Percentiles rank a stretch among this genome's conserved stretches.
Conservation (phyloP, 2,113 vertebrate genomes). For the Dasyurus viverrinus region DNA sequence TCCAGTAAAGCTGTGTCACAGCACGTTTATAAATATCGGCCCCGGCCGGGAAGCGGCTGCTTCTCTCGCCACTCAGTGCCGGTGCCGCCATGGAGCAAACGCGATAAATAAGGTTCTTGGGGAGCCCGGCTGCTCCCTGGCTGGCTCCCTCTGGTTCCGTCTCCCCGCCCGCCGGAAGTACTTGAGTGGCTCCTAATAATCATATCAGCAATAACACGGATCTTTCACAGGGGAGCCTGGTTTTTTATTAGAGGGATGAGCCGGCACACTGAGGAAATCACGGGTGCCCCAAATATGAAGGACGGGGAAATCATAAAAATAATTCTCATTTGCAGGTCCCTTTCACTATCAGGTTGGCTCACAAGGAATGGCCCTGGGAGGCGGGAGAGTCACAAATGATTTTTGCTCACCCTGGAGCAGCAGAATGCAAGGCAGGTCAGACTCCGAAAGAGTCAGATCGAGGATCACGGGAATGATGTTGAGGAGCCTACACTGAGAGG, state of each 20-base stretch:
- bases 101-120: neutral
- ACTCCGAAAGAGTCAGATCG: neutral
- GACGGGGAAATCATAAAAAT: neutral
- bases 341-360: neutral
- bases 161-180: neutral
- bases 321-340: neutral
- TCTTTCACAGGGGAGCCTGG: neutral
- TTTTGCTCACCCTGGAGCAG: neutral
- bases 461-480: neutral
- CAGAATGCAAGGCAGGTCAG: neutral
- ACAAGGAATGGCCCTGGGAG: neutral
- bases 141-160: neutral
- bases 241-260: neutral
- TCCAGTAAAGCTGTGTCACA: conserved; percentile 19
- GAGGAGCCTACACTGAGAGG: neutral
- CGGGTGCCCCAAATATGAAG: neutral
- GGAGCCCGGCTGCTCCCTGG: neutral
- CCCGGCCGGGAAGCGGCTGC: conserved; percentile 43
- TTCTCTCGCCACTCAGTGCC: neutral
- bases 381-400: neutral
- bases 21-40: conserved; percentile 52
- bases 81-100: neutral
- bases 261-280: neutral
- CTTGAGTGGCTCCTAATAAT: neutral
- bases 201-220: neutral